Percentiles rank a stretch among this genome's conserved stretches.
Evolutionary conservation across 2,888 invertebrate species (phyloP).

Genomic region (Spilosoma lubricipeda): DNA sequence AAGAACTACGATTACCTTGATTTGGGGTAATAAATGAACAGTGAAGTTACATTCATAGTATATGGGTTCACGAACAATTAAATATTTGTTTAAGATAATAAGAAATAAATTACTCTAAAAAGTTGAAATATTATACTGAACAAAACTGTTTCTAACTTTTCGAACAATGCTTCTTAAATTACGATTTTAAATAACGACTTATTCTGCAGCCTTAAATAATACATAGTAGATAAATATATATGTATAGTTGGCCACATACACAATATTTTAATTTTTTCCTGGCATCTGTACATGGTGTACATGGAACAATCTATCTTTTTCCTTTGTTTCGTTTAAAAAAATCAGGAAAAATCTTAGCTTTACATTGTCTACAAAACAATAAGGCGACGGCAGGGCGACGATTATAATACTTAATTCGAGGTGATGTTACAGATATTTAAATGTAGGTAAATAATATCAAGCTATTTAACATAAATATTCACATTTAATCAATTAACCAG

Average conservation of each 20-base stretch:
- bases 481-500: background rate
- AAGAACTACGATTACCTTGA: constrained; percentile 3
- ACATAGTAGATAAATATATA: too few species aligned
- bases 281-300: too few species aligned
- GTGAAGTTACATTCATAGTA: background rate
- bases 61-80: background rate
- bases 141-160: background rate
- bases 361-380: too few species aligned
- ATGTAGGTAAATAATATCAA: too few species aligned
- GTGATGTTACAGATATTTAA: too few species aligned
- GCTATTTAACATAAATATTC: too few species aligned
- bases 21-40: background rate
- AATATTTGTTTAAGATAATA: background rate
- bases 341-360: background rate
- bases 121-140: background rate
- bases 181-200: background rate
- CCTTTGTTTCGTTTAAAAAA: background rate
- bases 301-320: background rate
- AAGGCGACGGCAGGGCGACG: too few species aligned
- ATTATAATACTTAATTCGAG: too few species aligned
- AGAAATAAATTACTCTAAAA: background rate
- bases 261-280: too few species aligned
- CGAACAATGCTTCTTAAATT: background rate
- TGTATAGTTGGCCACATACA: too few species aligned
- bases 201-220: background rate